Evolutionary conservation across 2,888 invertebrate genomes (phyloP).

Genomic region (Ischnus inquisitorius): DNA sequence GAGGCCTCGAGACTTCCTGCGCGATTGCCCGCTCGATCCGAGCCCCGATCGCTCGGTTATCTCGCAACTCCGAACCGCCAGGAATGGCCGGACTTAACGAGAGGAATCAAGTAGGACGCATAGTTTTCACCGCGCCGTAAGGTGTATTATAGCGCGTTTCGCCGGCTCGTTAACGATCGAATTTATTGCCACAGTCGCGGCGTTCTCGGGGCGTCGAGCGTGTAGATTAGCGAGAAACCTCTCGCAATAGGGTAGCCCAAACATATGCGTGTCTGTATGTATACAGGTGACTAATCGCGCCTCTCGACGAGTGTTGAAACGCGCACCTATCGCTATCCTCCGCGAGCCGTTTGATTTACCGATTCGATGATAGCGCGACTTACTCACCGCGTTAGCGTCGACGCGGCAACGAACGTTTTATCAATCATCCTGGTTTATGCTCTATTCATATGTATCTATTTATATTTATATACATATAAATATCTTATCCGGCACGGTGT

Average conservation of each 20-base stretch:
- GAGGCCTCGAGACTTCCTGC: not conserved
- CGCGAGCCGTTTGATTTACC: slow-evolving; percentile 35
- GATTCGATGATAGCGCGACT: slow-evolving; percentile 44
- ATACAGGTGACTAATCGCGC: slow-evolving; percentile 63
- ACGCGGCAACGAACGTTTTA: slow-evolving; percentile 4
- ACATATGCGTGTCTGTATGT: slow-evolving; percentile 35
- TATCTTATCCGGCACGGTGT: not conserved
- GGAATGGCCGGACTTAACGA: slow-evolving; percentile 72
- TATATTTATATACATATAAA: not conserved
- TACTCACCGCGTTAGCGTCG: slow-evolving; percentile 10
- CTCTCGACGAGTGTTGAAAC: slow-evolving; percentile 55
- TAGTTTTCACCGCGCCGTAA: slow-evolving; percentile 60
- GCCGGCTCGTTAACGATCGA: slow-evolving; percentile 72
- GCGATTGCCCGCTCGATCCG: not conserved
- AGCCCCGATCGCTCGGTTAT: not conserved
- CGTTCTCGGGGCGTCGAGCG: slow-evolving; percentile 37
- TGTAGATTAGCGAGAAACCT: slow-evolving; percentile 44
- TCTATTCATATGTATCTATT: not conserved
- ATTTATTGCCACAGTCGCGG: slow-evolving; percentile 72
- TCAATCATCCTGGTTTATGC: slow-evolving; percentile 13
- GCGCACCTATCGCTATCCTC: slow-evolving; percentile 33
- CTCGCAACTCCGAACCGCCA: slow-evolving; percentile 22
- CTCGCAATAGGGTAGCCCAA: slow-evolving; percentile 21
- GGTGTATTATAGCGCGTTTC: slow-evolving; percentile 29
- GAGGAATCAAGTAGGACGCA: slow-evolving; percentile 72